Evolutionary conservation across 2,113 vertebrate genomes (phyloP).

Genomic region (Microtus richardsoni): DNA sequence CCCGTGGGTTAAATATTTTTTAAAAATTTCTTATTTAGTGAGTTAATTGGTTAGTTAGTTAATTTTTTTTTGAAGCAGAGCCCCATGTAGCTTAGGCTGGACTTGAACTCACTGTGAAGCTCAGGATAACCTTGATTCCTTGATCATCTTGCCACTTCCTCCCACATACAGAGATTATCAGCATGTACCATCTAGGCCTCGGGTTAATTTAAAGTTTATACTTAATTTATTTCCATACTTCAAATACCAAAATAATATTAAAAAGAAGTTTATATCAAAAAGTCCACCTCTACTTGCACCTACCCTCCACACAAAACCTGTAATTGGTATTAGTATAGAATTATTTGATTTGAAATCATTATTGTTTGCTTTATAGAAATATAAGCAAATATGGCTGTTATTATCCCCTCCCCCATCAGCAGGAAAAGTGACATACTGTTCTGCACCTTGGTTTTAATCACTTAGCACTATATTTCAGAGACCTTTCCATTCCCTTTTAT

Average conservation of each 20-base stretch:
- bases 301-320: not conserved
- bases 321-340: not conserved
- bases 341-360: not conserved
- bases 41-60: not conserved
- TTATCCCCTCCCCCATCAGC: not conserved
- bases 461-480: not conserved
- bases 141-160: not conserved
- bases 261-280: not conserved
- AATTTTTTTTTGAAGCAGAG: not conserved
- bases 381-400: not conserved
- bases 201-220: not conserved
- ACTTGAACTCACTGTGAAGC: not conserved
- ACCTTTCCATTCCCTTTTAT: not conserved
- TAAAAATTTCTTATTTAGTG: not conserved
- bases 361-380: conserved; percentile 9
- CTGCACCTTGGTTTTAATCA: not conserved
- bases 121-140: not conserved
- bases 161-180: not conserved
- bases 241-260: conserved; percentile 11
- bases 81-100: not conserved
- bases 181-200: not conserved
- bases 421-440: not conserved
- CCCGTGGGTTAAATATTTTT: not conserved
- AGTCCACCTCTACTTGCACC: not conserved
- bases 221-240: conserved; percentile 24